Percentiles rank a stretch among this genome's conserved stretches.
Evolutionary conservation across 2,888 invertebrate species (phyloP).

Genomic region (Melolontha melolontha): DNA sequence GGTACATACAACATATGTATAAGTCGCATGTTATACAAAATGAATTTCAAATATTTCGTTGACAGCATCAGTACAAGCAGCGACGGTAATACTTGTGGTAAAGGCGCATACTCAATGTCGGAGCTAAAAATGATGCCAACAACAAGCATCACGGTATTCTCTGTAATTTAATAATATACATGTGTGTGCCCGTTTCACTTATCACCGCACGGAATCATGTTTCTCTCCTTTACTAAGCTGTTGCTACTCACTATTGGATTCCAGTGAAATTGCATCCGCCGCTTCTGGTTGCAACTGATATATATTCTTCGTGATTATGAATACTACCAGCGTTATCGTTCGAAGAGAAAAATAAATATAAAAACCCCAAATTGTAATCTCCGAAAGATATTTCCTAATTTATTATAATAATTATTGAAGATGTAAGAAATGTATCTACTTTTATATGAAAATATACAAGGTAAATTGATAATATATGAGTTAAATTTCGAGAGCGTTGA

Average conservation of each 20-base stretch:
- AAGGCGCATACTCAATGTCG: conserved; percentile 1
- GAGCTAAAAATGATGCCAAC: conserved; percentile 13
- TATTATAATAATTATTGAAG: too few species aligned
- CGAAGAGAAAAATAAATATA: too few species aligned
- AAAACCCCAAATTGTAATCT: too few species aligned
- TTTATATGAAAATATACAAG: too few species aligned
- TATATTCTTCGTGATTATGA: too few species aligned
- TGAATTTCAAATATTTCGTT: conserved; percentile 24
- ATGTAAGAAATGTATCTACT: too few species aligned
- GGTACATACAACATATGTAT: too few species aligned
- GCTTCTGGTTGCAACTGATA: conserved; percentile 37
- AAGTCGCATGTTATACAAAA: not conserved
- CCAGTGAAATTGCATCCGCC: conserved; percentile 41
- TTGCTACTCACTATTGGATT: conserved; percentile 24
- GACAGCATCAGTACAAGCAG: not conserved
- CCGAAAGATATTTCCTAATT: too few species aligned
- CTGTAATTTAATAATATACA: conserved; percentile 32
- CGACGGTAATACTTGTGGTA: not conserved
- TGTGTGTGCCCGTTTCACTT: conserved; percentile 24
- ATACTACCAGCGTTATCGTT: too few species aligned
- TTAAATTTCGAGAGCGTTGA: too few species aligned
- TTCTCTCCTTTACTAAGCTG: conserved; percentile 10
- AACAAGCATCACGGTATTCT: conserved; percentile 23
- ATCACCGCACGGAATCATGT: conserved; percentile 16
- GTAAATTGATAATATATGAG: too few species aligned